These are phyloP conservation scores for Eurystomus gularis DNA, from an alignment of 2,113 vertebrate species.

Conservation along the genomic window DNA sequence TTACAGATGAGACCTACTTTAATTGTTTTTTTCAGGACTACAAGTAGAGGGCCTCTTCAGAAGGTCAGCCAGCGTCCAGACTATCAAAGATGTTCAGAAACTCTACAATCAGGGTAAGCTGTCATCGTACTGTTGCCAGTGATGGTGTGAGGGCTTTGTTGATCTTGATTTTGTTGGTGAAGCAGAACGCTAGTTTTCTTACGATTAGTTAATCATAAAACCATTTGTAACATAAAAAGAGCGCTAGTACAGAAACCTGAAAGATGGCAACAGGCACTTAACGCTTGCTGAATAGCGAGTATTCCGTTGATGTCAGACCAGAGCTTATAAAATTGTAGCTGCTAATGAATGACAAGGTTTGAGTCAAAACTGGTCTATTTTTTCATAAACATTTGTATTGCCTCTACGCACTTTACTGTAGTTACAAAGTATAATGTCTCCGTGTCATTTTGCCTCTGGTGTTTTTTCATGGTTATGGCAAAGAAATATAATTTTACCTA, in stretches of 20 bases:
- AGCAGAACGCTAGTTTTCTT: background rate
- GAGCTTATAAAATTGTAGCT: background rate
- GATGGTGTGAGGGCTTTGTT: background rate
- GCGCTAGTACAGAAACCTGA: background rate
- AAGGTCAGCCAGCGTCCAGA: conserved; percentile 80
- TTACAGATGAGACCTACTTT: background rate
- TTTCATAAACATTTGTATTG: background rate
- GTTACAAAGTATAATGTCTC: background rate
- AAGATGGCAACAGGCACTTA: background rate
- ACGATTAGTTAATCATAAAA: background rate
- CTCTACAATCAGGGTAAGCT: conserved; percentile 83
- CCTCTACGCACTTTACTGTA: background rate
- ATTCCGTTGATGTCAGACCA: background rate
- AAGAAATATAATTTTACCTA: background rate
- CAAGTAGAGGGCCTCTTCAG: conserved; percentile 85
- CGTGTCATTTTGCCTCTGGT: background rate
- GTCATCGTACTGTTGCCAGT: background rate
- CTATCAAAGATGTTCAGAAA: conserved; percentile 83
- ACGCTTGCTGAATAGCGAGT: background rate
- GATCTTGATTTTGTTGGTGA: background rate
- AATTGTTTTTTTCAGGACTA: conserved; percentile 72
- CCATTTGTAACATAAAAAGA: background rate
- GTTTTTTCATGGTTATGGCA: background rate
- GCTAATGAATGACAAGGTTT: background rate
- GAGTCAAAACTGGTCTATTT: background rate